Evolutionary conservation across 2,113 vertebrate species (phyloP).

Genomic region (Crypturellus undulatus): DNA sequence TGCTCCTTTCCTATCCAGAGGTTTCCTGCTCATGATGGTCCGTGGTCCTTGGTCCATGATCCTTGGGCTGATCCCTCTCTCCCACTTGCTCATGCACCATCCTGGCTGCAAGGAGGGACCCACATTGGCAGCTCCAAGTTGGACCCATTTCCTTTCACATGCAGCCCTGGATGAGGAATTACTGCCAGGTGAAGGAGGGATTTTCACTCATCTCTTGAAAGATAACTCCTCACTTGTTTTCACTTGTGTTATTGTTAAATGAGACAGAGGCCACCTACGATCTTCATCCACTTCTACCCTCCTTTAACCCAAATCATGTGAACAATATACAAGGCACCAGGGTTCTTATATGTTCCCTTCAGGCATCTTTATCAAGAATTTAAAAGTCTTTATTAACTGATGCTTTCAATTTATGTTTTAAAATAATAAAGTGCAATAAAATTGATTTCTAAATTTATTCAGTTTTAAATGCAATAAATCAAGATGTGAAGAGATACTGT

Average conservation of each 20-base stretch:
- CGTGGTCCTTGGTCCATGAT: neutral
- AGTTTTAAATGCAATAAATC: constrained; percentile 61
- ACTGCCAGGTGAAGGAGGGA: constrained; percentile 27
- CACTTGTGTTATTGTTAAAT: neutral
- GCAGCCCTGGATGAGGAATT: neutral
- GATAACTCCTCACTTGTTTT: neutral
- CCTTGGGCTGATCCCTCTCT: too few relatives aligned
- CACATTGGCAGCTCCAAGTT: neutral
- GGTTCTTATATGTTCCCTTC: constrained; percentile 29
- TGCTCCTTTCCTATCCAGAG: rapidly evolving
- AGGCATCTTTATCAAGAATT: constrained; percentile 41
- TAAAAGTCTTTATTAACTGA: constrained; percentile 41
- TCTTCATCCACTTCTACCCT: neutral
- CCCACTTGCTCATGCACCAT: too few relatives aligned
- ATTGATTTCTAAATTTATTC: constrained; percentile 53
- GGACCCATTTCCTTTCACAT: neutral
- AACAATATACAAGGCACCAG: neutral
- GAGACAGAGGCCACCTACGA: neutral
- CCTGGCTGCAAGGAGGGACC: rapidly evolving
- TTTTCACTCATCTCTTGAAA: constrained; percentile 6
- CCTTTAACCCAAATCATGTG: neutral
- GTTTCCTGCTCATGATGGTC: neutral
- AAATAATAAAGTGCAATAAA: constrained; percentile 57
- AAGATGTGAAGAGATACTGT: constrained; percentile 6
- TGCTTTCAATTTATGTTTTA: constrained; percentile 44